Base-by-base conservation (phyloP, 1,140 invertebrate genomes). In the Drosophila kohkoa region DNA sequence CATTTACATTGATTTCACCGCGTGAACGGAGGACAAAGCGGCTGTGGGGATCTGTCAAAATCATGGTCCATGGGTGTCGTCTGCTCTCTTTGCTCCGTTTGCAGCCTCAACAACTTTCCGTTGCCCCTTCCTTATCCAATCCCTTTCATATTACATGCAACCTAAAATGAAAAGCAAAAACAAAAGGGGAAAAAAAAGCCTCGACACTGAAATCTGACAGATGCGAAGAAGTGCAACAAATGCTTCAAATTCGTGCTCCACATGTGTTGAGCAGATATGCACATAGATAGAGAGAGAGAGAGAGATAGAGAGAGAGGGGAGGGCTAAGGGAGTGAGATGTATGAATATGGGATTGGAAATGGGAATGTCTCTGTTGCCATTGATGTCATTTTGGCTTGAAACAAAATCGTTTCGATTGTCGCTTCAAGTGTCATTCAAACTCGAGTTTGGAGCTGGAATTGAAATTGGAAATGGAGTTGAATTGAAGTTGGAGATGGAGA, bases 121-220 rank as follows among this genome's bases (percentile, higher is more conserved):
- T 45, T 48, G 43, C 32, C 41, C n/a, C 11, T 5, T 43, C 41
- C 11, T n/a, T 13, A 20, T n/a, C 46, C 5, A 20, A 13, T 11
- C 11, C n/a, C 8, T 49, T 49, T 20, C 20, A 13, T 52, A 43
- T 65, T 67, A 55, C 35, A 59, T 51, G 30, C 45, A 32, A 51
- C 28, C 7, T 16, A 16, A 51, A 30, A 30, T 4, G 30, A 28
- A n/a, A 30, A 35, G 20, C 20, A 25, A 25, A 25, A 25, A 25
- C 20, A 25, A 25, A 25, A 25, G 3, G 45, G 13, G 25, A 20
- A 28, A 2, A 20, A 55, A 57, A 46, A 72, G 55, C 46, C 62
- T 87, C 83, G 83, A 80, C 83, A 87, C 83, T 87, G 83, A 88
- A 88, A 88, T 73, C 85, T 88, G 83, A 88, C 83, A 88, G 74